These are phyloP conservation scores for Peromyscus melanophrys DNA, from an alignment of 2,797 vertebrate species.

Conservation along the genomic window DNA sequence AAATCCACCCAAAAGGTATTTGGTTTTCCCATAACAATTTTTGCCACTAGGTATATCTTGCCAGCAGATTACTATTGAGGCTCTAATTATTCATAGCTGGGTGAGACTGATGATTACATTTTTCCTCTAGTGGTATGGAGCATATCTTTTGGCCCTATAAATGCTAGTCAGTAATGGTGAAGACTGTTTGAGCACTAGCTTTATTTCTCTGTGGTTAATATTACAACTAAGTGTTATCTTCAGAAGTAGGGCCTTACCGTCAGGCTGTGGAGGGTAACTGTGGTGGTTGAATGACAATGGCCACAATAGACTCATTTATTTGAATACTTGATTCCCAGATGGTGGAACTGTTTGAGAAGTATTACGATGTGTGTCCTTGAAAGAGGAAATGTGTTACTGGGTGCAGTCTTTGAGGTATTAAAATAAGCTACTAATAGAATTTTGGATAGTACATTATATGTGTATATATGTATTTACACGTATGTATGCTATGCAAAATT, in stretches of 20 bases:
- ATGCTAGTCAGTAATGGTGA: background rate
- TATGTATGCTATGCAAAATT: background rate
- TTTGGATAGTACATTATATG: background rate
- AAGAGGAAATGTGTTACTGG: background rate
- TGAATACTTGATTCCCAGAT: background rate
- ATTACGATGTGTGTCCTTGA: background rate
- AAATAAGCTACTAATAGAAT: background rate
- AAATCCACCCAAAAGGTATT: background rate
- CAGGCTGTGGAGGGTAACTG: background rate
- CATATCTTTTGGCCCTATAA: background rate
- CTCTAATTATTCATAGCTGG: background rate
- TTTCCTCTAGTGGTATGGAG: background rate
- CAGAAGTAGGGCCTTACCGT: too few species aligned
- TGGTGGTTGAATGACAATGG: background rate
- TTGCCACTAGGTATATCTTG: too few species aligned
- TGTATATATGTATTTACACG: accelerated
- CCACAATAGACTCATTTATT: background rate
- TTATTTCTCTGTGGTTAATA: background rate
- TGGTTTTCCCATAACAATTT: background rate
- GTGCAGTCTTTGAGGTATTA: background rate
- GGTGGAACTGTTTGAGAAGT: too few species aligned
- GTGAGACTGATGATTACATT: too few species aligned
- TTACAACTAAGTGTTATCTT: background rate
- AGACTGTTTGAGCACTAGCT: background rate
- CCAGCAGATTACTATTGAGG: too few species aligned